Evolutionary conservation across 2,888 invertebrate species (phyloP).

Genomic region (Philonicus albiceps): DNA sequence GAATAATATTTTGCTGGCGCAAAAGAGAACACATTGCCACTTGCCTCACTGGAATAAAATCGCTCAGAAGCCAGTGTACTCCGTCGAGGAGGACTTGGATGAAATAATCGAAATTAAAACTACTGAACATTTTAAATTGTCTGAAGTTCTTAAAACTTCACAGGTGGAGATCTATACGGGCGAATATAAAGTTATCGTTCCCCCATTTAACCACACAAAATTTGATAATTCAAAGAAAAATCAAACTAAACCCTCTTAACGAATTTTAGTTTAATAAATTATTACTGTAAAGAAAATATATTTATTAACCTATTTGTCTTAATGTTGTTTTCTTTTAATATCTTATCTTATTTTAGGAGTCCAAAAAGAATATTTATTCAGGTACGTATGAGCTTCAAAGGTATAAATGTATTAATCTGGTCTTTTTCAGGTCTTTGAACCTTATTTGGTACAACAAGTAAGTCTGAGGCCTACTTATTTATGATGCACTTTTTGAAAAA

Average conservation of each 20-base stretch:
- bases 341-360: background rate
- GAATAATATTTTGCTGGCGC: constrained; percentile 45
- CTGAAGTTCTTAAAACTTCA: constrained; percentile 25
- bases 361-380: background rate
- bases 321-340: background rate
- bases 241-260: background rate
- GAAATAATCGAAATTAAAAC: constrained; percentile 47
- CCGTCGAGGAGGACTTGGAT: constrained; percentile 48
- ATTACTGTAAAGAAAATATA: background rate
- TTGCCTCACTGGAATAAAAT: constrained; percentile 48
- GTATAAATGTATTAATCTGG: background rate
- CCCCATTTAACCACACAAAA: background rate
- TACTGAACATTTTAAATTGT: background rate
- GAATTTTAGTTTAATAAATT: background rate
- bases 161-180: constrained; percentile 33
- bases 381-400: background rate
- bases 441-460: background rate
- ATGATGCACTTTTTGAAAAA: background rate
- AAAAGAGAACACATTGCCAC: constrained; percentile 44
- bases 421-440: background rate
- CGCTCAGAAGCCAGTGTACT: constrained; percentile 43
- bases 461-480: background rate
- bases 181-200: constrained; percentile 39
- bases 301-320: background rate
- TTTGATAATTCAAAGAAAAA: background rate